Conservation (phyloP, 2,113 vertebrate species). For the Macquaria ambigua region DNA sequence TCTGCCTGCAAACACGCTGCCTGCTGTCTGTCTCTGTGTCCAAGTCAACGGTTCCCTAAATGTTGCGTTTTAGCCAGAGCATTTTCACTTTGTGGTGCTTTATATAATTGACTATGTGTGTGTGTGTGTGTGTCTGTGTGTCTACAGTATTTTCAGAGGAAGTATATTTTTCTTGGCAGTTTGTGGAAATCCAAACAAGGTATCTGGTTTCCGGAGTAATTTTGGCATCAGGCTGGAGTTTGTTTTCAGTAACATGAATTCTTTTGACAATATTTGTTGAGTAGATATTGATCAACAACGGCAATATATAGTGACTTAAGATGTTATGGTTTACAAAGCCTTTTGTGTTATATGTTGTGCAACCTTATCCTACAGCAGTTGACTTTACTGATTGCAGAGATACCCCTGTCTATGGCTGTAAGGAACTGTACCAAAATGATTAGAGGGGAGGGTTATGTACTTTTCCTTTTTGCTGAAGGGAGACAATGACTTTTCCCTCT, state of each 20-base stretch:
- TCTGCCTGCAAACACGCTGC: conserved; percentile 41
- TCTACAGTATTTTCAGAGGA: conserved; percentile 10
- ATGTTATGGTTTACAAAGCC: neutral
- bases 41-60: neutral
- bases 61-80: neutral
- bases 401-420: neutral
- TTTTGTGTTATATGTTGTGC: neutral
- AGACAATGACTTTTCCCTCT: no score
- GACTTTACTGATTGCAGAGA: neutral
- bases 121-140: neutral
- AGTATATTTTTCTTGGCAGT: conserved; percentile 51
- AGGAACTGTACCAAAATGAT: neutral
- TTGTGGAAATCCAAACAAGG: conserved; percentile 41
- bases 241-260: conserved; percentile 31
- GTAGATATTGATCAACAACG: conserved; percentile 1
- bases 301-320: neutral
- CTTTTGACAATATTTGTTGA: neutral
- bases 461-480: neutral
- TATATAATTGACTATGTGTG: conserved; percentile 17
- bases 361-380: neutral
- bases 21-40: conserved; percentile 28
- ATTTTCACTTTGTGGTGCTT: conserved; percentile 22
- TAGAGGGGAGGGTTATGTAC: neutral
- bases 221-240: conserved; percentile 32
- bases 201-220: conserved; percentile 40